phyloP scores from a whole-genome alignment of 2,888 invertebrate species.

The Lordiphosa fenestrarum region DNA sequence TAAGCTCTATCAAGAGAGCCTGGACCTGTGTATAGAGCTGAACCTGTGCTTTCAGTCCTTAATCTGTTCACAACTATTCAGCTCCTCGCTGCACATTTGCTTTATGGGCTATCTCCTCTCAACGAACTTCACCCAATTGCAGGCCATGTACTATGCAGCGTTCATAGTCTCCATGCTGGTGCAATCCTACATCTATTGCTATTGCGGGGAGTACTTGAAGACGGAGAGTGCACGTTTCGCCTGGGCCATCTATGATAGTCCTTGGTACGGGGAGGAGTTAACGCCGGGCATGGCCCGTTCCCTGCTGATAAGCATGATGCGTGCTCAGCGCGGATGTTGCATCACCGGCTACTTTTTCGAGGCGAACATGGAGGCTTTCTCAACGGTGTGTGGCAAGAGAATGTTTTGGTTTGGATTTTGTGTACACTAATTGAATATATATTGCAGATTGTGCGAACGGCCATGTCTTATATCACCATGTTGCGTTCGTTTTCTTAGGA shows the following conservation, averaged over 20 bases:
- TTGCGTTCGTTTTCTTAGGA: slow-evolving; percentile 44
- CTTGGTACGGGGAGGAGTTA: slow-evolving; percentile 32
- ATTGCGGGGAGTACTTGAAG: slow-evolving; percentile 47
- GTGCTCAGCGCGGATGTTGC: slow-evolving; percentile 38
- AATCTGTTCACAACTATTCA: slow-evolving; percentile 41
- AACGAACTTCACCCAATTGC: slow-evolving; percentile 24
- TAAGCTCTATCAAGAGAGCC: slow-evolving; percentile 30
- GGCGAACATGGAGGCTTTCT: slow-evolving; percentile 51
- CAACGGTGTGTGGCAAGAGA: slow-evolving; percentile 29
- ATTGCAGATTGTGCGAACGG: slow-evolving; percentile 41
- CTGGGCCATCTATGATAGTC: slow-evolving; percentile 45
- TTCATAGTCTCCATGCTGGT: slow-evolving; percentile 37
- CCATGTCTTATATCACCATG: slow-evolving; percentile 53
- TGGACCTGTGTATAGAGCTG: slow-evolving; percentile 34
- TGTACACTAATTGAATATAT: background rate
- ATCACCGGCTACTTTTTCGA: slow-evolving; percentile 50
- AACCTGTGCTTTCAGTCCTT: slow-evolving; percentile 36
- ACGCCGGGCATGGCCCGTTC: slow-evolving; percentile 14
- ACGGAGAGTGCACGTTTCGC: slow-evolving; percentile 39
- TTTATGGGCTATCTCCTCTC: slow-evolving; percentile 44
- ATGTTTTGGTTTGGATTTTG: background rate
- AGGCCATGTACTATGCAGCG: slow-evolving; percentile 34
- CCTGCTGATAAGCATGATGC: slow-evolving; percentile 42
- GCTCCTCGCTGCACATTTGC: slow-evolving; percentile 50
- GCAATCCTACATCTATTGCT: slow-evolving; percentile 49